A percentile compares a stretch with the other conserved stretches of the same genome.
Conservation (phyloP, 2,797 vertebrate genomes). For the Microcaecilia unicolor region DNA sequence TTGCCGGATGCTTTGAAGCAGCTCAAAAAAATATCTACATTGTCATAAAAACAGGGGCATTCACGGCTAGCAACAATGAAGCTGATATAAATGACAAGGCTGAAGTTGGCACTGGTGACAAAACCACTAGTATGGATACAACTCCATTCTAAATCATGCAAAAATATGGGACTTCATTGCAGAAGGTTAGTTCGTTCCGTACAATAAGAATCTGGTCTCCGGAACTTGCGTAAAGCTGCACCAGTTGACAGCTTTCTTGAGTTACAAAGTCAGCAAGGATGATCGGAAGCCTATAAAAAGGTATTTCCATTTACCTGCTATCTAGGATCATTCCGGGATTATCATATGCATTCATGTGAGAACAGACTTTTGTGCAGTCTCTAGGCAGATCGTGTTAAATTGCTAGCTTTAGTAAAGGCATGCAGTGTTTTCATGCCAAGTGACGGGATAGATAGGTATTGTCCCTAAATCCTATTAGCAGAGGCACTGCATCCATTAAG, state of each 20-base stretch:
- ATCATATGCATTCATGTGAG: conserved; percentile 31
- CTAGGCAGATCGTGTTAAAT: conserved; percentile 17
- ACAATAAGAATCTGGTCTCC: conserved; percentile 2
- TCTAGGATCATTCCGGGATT: conserved; percentile 42
- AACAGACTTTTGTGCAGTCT: conserved; percentile 13
- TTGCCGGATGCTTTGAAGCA: too few relatives aligned
- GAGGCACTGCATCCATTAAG: conserved; percentile 29
- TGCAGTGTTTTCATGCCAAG: neutral
- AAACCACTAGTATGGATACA: too few relatives aligned
- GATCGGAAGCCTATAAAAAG: conserved; percentile 25
- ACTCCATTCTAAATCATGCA: too few relatives aligned
- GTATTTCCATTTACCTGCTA: conserved; percentile 37
- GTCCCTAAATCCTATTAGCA: conserved; percentile 33
- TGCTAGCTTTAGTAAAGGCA: conserved; percentile 10
- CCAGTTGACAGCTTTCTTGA: conserved; percentile 17
- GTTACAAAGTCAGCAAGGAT: conserved; percentile 19
- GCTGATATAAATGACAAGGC: too few relatives aligned
- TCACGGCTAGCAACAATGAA: too few relatives aligned
- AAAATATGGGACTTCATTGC: too few relatives aligned
- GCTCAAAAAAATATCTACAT: too few relatives aligned
- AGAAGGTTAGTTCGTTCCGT: too few relatives aligned
- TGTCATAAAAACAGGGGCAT: too few relatives aligned
- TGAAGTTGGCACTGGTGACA: too few relatives aligned
- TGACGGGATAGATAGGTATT: too few relatives aligned
- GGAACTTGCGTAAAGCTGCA: neutral